These are phyloP conservation scores for Thaumetopoea pityocampa DNA, from an alignment of 1,140 invertebrate species.

Conservation along the genomic window DNA sequence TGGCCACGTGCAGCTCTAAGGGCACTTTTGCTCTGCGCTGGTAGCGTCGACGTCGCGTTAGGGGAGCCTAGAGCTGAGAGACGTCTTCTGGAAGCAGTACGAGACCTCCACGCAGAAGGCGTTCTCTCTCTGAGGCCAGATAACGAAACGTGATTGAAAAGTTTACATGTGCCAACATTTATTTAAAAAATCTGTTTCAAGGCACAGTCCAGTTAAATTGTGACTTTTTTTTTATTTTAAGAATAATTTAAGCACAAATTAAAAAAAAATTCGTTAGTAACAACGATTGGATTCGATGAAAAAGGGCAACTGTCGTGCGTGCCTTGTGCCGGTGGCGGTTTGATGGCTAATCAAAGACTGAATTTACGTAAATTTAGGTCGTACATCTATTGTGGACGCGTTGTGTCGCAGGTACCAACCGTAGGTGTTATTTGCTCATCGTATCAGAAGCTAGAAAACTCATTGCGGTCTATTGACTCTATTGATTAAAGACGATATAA, in stretches of 20 bases:
- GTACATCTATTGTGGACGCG: constrained; percentile 32
- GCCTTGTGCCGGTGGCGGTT: constrained; percentile 8
- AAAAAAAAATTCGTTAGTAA: constrained; percentile 16
- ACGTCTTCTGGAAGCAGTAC: constrained; percentile 66
- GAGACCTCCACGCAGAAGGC: constrained; percentile 57
- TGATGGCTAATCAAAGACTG: constrained; percentile 68
- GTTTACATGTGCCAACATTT: constrained; percentile 41
- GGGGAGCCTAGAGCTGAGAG: constrained; percentile 81
- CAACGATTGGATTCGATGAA: constrained; percentile 20
- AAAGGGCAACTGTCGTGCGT: not conserved
- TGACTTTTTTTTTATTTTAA: constrained; percentile 27
- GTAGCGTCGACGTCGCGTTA: constrained; percentile 84
- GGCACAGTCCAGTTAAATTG: constrained; percentile 38
- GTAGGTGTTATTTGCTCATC: constrained; percentile 60
- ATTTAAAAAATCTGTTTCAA: constrained; percentile 30
- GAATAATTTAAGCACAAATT: constrained; percentile 54
- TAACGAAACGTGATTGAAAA: constrained; percentile 41
- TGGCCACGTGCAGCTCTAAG: constrained; percentile 83
- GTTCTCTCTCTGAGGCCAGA: constrained; percentile 59
- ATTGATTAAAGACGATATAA: constrained; percentile 55
- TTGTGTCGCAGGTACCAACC: constrained; percentile 33
- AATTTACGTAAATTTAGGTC: constrained; percentile 59
- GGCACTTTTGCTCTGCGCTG: constrained; percentile 85
- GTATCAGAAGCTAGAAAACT: constrained; percentile 52
- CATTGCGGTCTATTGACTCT: constrained; percentile 68